Evolutionary conservation across 2,113 vertebrate genomes (phyloP).

Genomic region (Fregetta grallaria): DNA sequence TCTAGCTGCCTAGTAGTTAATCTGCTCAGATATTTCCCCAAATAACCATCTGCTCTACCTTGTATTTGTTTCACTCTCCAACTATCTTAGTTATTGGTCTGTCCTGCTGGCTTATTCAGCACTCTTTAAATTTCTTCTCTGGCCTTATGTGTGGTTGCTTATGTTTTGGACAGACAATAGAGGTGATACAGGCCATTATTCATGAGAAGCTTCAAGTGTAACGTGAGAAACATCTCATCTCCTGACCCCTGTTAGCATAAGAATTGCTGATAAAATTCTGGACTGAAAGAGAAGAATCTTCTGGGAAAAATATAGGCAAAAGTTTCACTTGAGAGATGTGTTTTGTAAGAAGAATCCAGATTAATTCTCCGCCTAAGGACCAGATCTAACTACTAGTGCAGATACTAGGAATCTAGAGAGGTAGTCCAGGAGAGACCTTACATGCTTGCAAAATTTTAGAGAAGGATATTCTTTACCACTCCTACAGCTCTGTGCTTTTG

Average conservation of each 20-base stretch:
- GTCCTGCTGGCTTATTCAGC: slow-evolving; percentile 77
- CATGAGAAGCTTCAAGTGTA: slow-evolving; percentile 83
- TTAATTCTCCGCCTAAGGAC: slow-evolving; percentile 9
- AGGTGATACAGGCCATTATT: slow-evolving; percentile 79
- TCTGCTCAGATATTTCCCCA: slow-evolving; percentile 33
- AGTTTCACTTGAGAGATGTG: slow-evolving; percentile 52
- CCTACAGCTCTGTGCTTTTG: not conserved
- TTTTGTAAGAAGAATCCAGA: slow-evolving; percentile 30
- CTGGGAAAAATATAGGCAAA: slow-evolving; percentile 66
- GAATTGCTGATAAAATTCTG: slow-evolving; percentile 84
- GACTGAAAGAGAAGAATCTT: slow-evolving; percentile 73
- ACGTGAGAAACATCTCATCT: slow-evolving; percentile 94
- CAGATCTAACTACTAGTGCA: not conserved
- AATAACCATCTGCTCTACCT: slow-evolving; percentile 66
- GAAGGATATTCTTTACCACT: not conserved
- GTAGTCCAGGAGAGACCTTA: not conserved
- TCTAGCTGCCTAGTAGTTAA: slow-evolving; percentile 29
- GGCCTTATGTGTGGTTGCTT: slow-evolving; percentile 79
- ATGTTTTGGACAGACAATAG: slow-evolving; percentile 83
- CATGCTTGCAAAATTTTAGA: not conserved
- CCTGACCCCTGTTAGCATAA: slow-evolving; percentile 94
- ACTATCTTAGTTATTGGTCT: slow-evolving; percentile 56
- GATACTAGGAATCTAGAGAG: not conserved
- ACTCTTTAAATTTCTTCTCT: slow-evolving; percentile 84
- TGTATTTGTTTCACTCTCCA: slow-evolving; percentile 42